Evolutionary conservation across 2,888 invertebrate species (phyloP).

Genomic region (Empis livida): DNA sequence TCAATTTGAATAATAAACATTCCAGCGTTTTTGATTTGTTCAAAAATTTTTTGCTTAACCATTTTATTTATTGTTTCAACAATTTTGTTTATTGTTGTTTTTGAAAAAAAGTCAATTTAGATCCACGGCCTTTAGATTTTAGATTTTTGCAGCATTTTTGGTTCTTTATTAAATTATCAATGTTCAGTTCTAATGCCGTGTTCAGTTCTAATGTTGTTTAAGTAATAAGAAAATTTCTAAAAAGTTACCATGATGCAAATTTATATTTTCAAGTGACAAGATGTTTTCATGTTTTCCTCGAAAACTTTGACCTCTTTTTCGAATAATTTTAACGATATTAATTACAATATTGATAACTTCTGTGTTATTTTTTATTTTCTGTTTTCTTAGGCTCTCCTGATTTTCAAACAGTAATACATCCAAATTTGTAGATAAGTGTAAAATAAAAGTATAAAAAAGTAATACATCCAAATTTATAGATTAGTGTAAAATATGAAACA

Average conservation of each 20-base stretch:
- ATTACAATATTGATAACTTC: background rate
- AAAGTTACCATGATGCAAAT: too few species aligned
- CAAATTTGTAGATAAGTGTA: background rate
- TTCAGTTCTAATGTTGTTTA: too few species aligned
- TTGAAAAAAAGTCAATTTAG: background rate
- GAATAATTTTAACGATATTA: background rate
- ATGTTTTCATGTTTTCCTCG: too few species aligned
- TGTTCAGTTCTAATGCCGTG: too few species aligned
- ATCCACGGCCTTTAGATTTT: background rate
- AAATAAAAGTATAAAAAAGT: too few species aligned
- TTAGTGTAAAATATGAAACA: background rate
- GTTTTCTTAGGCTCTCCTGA: background rate
- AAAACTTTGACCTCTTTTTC: too few species aligned
- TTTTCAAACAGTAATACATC: background rate
- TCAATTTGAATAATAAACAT: background rate
- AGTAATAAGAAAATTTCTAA: too few species aligned
- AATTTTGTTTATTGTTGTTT: too few species aligned
- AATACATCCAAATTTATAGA: too few species aligned
- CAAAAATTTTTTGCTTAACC: background rate
- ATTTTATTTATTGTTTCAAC: background rate
- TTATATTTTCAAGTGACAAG: too few species aligned
- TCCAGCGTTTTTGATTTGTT: constrained; percentile 1
- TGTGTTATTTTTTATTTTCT: background rate
- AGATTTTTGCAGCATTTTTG: background rate
- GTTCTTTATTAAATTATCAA: too few species aligned